Base-by-base conservation (phyloP, 2,113 vertebrate species). In the Podiceps cristatus region DNA sequence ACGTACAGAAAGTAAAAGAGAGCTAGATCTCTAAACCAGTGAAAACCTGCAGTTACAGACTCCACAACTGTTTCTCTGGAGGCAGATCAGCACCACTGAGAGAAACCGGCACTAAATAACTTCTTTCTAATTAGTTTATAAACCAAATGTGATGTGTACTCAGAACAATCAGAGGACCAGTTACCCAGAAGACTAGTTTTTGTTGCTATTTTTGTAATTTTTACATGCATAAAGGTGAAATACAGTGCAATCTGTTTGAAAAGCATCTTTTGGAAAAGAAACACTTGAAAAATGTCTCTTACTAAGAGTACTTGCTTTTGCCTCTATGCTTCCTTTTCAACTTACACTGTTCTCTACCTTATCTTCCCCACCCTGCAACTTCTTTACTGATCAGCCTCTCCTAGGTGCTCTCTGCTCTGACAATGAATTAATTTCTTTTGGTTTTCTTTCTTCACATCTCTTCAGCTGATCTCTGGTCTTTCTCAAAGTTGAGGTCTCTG, bases 151-250 rank as follows among this genome's bases (percentile, higher is more conserved):
- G 50, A 78, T 40, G 4, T 56, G 9, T 56, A 25, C 37, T 67
- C 72, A 62, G 37, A 66, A 58, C n/a, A 62, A 74, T 49, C 69
- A 77, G 62, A 82, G 22, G 27, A 71, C 11, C 37, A 28, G 11
- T 74, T 75, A 88, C n/a, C 8, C 23, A 88, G 44, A 78, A n/a
- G 28, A 63, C 9, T 18, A 60, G 8, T 40, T 92, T 79, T 71
- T 42, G 5, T 69, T 87, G 44, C 7, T 93, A 10, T 88, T 92
- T 92, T 47, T 87, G 11, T 55, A 44, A 45, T 82, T 83, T 89
- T 31, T 29, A 81, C 79, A 35, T 50, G 25, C 22, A 66, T 77
- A 62, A 55, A 77, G 24, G 19, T 80, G 40, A 90, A 47, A 69
- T 52, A 69, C 7, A 60, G 1, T 15, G 7, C 37, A 80, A 66